A percentile compares a stretch with the other conserved stretches of the same genome.
phyloP scores from a whole-genome alignment of 1,140 invertebrate genomes.

The Trichogramma pretiosum region DNA sequence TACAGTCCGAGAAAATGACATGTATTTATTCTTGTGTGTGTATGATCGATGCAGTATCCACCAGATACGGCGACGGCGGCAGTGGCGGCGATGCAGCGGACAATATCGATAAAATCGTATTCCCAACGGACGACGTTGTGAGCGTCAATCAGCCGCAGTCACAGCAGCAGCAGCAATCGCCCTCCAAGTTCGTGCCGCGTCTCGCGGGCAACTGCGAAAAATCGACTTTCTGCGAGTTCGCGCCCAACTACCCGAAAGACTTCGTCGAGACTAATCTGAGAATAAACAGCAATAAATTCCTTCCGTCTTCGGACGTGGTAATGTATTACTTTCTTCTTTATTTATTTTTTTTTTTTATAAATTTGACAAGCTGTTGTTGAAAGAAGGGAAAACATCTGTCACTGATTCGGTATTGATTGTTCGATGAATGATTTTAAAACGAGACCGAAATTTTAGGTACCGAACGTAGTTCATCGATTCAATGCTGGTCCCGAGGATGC shows the following conservation, averaged over 20 bases:
- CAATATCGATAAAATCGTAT: constrained; percentile 19
- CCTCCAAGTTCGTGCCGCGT: constrained; percentile 5
- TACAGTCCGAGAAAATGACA: too few relatives aligned
- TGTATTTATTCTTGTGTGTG: too few relatives aligned
- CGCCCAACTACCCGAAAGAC: constrained; percentile 24
- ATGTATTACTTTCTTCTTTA: constrained; percentile 3
- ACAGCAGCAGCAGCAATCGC: background rate
- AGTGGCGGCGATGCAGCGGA: too few relatives aligned
- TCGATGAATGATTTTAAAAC: background rate
- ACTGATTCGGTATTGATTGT: background rate
- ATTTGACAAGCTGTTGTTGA: background rate
- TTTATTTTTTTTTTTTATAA: background rate
- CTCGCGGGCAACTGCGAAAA: constrained; percentile 12
- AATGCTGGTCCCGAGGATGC: constrained; percentile 18
- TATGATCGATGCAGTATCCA: too few relatives aligned
- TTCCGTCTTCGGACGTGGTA: constrained; percentile 22
- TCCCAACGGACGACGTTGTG: constrained; percentile 11
- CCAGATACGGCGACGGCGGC: too few relatives aligned
- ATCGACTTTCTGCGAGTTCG: constrained; percentile 23
- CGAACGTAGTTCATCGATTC: constrained; percentile 19
- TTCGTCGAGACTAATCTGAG: constrained; percentile 17
- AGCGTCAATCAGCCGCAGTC: background rate
- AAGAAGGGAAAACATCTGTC: background rate
- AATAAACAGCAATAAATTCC: constrained; percentile 13
- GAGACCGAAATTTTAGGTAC: constrained; percentile 4